phyloP scores from a whole-genome alignment of 2,113 vertebrate species.

The Cavia porcellus region DNA sequence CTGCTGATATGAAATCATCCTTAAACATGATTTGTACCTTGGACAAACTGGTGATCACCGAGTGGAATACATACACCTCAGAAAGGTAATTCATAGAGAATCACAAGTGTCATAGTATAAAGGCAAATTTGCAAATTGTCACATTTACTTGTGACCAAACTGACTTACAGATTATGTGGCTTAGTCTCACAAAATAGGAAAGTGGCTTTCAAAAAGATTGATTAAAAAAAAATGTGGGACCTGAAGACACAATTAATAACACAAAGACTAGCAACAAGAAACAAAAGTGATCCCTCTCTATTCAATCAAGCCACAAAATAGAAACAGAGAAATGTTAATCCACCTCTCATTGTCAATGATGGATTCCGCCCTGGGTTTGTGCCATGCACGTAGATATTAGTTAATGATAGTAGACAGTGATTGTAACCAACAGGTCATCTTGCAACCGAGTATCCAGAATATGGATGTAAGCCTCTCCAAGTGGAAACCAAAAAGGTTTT shows the following conservation, averaged over 20 bases:
- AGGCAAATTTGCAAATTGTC: rapidly evolving
- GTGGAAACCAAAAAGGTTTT: neutral
- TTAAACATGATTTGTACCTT: rapidly evolving
- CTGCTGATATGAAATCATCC: rapidly evolving
- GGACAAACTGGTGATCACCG: neutral
- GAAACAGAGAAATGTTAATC: rapidly evolving
- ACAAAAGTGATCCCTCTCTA: rapidly evolving
- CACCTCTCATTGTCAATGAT: rapidly evolving
- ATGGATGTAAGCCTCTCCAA: neutral
- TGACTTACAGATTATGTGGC: rapidly evolving
- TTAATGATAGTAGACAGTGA: neutral
- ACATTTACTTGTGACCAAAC: neutral
- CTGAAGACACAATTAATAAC: rapidly evolving
- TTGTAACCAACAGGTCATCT: neutral
- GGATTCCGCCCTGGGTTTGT: neutral
- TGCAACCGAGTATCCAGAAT: neutral
- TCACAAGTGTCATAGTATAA: rapidly evolving
- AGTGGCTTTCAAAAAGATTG: neutral
- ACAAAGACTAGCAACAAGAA: neutral
- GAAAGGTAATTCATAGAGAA: rapidly evolving
- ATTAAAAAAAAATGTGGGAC: rapidly evolving
- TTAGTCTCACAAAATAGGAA: neutral
- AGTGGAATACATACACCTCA: neutral
- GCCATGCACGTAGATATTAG: rapidly evolving
- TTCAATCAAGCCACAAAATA: neutral